Evolutionary conservation across 2,888 invertebrate genomes (phyloP).

Genomic region (Scaptomyza flava): DNA sequence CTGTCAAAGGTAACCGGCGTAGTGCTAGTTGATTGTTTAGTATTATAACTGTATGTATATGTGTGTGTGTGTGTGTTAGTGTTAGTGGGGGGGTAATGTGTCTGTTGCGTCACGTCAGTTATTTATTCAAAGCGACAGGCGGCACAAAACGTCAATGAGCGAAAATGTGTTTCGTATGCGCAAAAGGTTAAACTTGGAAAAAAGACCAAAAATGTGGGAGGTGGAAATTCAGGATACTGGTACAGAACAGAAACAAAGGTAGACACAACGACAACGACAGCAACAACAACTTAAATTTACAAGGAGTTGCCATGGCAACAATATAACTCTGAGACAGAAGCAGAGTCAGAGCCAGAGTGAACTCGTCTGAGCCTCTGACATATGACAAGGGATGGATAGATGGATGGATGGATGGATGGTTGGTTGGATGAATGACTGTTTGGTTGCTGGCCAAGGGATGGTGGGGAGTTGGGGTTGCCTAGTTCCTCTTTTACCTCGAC

Average conservation of each 20-base stretch:
- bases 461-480: slow-evolving; percentile 7
- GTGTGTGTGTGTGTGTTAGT: slow-evolving; percentile 2
- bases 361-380: slow-evolving; percentile 49
- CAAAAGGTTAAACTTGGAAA: slow-evolving; percentile 51
- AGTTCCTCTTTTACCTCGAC: not conserved
- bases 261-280: slow-evolving; percentile 19
- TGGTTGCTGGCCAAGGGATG: slow-evolving; percentile 39
- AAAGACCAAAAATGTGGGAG: not conserved
- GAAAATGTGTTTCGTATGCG: slow-evolving; percentile 65
- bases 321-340: slow-evolving; percentile 41
- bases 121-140: slow-evolving; percentile 80
- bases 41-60: slow-evolving; percentile 48
- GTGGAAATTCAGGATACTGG: not conserved
- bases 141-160: slow-evolving; percentile 81
- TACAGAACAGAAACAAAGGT: slow-evolving; percentile 51
- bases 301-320: slow-evolving; percentile 67
- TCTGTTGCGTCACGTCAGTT: slow-evolving; percentile 77
- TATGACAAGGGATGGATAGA: slow-evolving; percentile 78
- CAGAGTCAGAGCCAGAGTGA: slow-evolving; percentile 2
- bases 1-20: slow-evolving; percentile 49
- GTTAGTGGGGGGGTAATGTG: slow-evolving; percentile 57
- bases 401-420: slow-evolving; percentile 34
- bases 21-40: slow-evolving; percentile 61
- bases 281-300: slow-evolving; percentile 40
- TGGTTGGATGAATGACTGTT: slow-evolving; percentile 41